Evolutionary conservation across 1,140 invertebrate genomes (phyloP).

Genomic region (Drosophila rufa): DNA sequence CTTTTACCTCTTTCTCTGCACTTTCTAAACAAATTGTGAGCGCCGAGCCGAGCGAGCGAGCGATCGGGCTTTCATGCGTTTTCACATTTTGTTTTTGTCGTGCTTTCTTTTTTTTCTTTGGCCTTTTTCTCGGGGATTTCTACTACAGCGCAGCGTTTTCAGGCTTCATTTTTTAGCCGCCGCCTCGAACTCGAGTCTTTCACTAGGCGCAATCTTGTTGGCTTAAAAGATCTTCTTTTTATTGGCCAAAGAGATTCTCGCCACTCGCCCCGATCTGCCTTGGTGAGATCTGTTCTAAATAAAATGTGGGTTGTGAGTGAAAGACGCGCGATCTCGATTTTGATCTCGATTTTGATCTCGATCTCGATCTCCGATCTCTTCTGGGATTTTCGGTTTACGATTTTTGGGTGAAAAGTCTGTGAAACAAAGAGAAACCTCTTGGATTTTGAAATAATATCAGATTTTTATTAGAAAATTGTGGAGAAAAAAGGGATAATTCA

Average conservation of each 20-base stretch:
- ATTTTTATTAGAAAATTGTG: too few species aligned
- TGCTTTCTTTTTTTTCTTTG: conserved; percentile 71
- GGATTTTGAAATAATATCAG: conserved; percentile 27
- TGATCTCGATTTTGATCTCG: too few species aligned
- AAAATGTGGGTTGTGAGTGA: conserved; percentile 74
- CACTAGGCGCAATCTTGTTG: conserved; percentile 65
- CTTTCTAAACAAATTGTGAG: conserved; percentile 84
- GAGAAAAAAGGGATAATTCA: too few species aligned
- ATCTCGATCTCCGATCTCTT: not conserved
- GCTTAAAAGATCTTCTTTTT: conserved; percentile 70
- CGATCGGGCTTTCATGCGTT: conserved; percentile 77
- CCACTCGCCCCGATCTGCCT: conserved; percentile 50
- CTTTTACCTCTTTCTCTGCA: conserved; percentile 84
- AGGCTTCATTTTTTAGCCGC: conserved; percentile 3
- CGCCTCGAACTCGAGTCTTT: conserved; percentile 47
- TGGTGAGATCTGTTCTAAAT: conserved; percentile 79
- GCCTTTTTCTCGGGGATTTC: conserved; percentile 57
- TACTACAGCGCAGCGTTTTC: conserved; percentile 29
- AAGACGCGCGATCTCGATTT: conserved; percentile 50
- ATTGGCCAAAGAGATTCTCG: conserved; percentile 76
- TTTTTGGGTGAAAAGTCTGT: conserved; percentile 72
- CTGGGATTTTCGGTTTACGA: conserved; percentile 45
- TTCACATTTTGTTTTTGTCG: conserved; percentile 84
- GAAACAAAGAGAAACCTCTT: conserved; percentile 65
- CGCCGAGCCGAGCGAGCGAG: conserved; percentile 30